Evolutionary conservation across 2,888 invertebrate genomes (phyloP).

Genomic region (Beris morrisii): DNA sequence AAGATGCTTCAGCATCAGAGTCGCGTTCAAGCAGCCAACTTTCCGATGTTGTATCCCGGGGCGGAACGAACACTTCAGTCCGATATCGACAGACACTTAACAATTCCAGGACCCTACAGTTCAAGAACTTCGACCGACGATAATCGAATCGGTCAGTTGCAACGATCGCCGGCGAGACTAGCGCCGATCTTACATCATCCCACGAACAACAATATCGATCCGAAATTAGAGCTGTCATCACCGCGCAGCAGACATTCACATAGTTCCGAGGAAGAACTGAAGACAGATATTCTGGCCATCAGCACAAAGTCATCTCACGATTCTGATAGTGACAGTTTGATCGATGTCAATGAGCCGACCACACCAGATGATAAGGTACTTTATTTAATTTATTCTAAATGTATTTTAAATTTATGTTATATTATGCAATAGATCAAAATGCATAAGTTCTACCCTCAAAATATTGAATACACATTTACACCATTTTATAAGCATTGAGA

Average conservation of each 20-base stretch:
- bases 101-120: conserved; percentile 6
- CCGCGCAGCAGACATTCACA: conserved; percentile 39
- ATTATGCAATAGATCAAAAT: background rate
- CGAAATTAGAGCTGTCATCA: conserved; percentile 30
- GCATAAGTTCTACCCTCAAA: no score
- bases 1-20: conserved; percentile 61
- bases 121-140: conserved; percentile 41
- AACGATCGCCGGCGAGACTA: background rate
- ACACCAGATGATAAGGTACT: conserved; percentile 53
- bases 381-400: background rate
- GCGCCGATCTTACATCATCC: background rate
- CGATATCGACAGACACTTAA: conserved; percentile 44
- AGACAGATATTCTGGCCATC: conserved; percentile 28
- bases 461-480: no score
- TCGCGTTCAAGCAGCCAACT: conserved; percentile 47
- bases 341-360: conserved; percentile 49
- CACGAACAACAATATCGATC: conserved; percentile 1
- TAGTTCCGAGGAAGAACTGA: conserved; percentile 43
- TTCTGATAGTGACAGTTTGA: conserved; percentile 56
- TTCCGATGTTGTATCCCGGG: conserved; percentile 65
- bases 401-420: background rate
- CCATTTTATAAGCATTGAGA: no score
- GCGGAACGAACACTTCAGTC: conserved; percentile 51
- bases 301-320: conserved; percentile 41
- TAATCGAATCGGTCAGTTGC: conserved; percentile 23